Base-by-base conservation (phyloP, 2,888 invertebrate genomes). In the Trachelus tabidus region DNA sequence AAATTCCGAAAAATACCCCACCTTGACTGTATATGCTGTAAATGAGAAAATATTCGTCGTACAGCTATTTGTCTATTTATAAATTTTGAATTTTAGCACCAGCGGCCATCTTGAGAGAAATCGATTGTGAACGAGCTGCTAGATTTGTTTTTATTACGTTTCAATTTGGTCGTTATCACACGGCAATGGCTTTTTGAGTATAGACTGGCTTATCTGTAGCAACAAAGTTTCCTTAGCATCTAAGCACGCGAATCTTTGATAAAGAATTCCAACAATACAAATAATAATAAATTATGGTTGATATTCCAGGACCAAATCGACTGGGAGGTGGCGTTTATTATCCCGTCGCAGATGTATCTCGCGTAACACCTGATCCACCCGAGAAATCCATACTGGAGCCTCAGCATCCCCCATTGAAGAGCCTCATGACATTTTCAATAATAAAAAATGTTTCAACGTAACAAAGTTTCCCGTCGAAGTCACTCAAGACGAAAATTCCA, bases 321-420 rank as follows among this genome's bases (percentile, higher is more conserved):
- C 56, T 56, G 71, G 33, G 31, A 33, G 71, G 71, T 15, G 2
- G 71, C 31, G 12, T 71, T 71, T 71, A 71, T 35, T 75, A 68
- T 12, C 74, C 69, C 79, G 76, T 78, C 82, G 82, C 87, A 87
- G 85, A 87, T 86, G 85, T 76, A 81, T 80, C 81, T 83, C 80
- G 73, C 71, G 76, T 56, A 80, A 78, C 87, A 87, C 87, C 87
- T 87, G 87, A 84, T 84, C 83, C 86, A 83, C 82, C 75, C 76
- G 78, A 83, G 84, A 87, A 87, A 85, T 85, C 85, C 85, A 85
- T 84, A 85, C 83, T 82, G 77, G 80, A 77, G 77, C 76, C 76
- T 79, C 74, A 9, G 56, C 56, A 56, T 56, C 56, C 23, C 56
- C 56, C 23, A 56, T 56, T 2, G 56, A 23, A 23, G 23, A 56